Base-by-base conservation (phyloP, 2,113 vertebrate genomes). In the Origma solitaria region DNA sequence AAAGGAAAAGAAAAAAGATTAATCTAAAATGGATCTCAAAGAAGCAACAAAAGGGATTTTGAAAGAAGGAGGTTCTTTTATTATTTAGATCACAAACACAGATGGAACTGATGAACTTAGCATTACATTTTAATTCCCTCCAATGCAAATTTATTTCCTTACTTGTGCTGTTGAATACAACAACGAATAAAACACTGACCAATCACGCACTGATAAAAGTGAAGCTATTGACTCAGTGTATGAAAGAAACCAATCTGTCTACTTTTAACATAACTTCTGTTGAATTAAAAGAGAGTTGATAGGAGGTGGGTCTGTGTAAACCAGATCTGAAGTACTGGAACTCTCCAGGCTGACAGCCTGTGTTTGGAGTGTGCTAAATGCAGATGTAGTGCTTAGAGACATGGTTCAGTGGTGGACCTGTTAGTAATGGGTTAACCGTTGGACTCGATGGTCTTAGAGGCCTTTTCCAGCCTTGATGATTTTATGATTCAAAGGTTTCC, bases 11-110 rank as follows among this genome's bases (percentile, higher is more conserved):
- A 98, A 98, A 97, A 98, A 61, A 98, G 97, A 98, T 98, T 98
- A 98, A 98, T 99, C 98, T 98, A 98, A 99, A 99, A 98, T 98
- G 95, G 98, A 99, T 99, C 98, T 98, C 95, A 95, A 95, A 97
- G 96, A 96, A 92, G 96, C 98, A 98, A 99, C 98, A 99, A 99
- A 98, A 97, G 86, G 91, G 95, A 97, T 95, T 98, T 95, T 94
- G 60, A 98, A 92, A 95, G 96, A 97, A 94, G 96, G 87, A 82
- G 62, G 78, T 40, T 97, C 95, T 97, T 95, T 96, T 96, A 96
- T 91, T 97, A 94, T 96, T 98, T 92, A 97, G 94, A 97, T 97
- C 90, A 96, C 82, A 98, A 96, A 97, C 94, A 97, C 78, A 97
- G 95, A 98, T 96, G 94, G 88, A 87, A 81, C 78, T 40, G 92